phyloP scores from a whole-genome alignment of 2,113 vertebrate species.

The Passerina amoena region DNA sequence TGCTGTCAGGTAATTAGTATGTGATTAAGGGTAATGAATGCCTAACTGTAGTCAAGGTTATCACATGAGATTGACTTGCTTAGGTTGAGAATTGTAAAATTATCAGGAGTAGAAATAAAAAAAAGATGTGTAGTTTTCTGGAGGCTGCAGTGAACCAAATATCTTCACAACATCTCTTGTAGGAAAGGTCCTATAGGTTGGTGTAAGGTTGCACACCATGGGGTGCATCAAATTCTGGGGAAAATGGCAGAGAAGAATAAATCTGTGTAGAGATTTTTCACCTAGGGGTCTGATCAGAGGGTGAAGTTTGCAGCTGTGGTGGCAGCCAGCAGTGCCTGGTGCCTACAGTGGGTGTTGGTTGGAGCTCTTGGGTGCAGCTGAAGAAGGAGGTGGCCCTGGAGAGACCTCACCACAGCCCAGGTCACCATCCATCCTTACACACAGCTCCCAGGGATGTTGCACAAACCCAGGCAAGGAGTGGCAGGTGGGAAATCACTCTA shows the following conservation, averaged over 20 bases:
- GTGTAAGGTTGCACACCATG: background rate
- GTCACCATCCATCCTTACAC: rapidly evolving
- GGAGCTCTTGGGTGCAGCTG: background rate
- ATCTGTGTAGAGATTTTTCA: background rate
- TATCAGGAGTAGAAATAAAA: background rate
- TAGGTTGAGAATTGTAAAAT: background rate
- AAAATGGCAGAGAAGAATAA: background rate
- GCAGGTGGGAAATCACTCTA: background rate
- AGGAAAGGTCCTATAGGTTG: background rate
- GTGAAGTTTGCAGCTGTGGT: background rate
- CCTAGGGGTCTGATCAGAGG: background rate
- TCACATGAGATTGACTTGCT: background rate
- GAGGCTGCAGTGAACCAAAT: background rate
- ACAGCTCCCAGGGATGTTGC: rapidly evolving
- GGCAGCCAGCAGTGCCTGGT: background rate
- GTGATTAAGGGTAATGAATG: background rate
- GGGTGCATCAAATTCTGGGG: background rate
- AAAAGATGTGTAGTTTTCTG: background rate
- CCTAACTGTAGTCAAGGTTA: background rate
- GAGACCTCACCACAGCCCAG: background rate
- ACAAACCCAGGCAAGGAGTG: rapidly evolving
- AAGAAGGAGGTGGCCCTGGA: background rate
- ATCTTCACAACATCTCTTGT: background rate
- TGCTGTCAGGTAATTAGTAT: background rate
- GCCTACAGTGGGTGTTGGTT: rapidly evolving